A percentile compares a stretch with the other conserved stretches of the same genome.
These are phyloP conservation scores for Plectropomus leopardus DNA, from an alignment of 2,113 vertebrate species.

Conservation along the genomic window DNA sequence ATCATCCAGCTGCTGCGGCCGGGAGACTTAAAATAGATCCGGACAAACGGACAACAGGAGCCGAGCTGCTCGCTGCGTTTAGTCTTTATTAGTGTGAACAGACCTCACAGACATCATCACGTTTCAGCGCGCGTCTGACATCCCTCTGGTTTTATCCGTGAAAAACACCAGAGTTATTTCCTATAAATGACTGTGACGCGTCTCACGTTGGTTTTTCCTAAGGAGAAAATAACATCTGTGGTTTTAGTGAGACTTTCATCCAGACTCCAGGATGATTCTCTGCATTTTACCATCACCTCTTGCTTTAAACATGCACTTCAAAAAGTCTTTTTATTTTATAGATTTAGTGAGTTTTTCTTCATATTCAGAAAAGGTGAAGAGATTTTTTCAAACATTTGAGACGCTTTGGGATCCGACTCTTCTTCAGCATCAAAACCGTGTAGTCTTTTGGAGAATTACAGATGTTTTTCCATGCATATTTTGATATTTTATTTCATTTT, in stretches of 20 bases:
- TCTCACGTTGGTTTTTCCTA: too few species aligned
- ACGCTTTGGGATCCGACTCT: too few species aligned
- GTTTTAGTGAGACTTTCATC: background rate
- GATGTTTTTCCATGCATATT: too few species aligned
- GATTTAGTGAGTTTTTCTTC: too few species aligned
- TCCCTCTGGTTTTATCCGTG: too few species aligned
- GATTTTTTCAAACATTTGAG: too few species aligned
- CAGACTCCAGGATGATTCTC: background rate
- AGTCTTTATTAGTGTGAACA: constrained; percentile 6
- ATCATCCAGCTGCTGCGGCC: constrained; percentile 38
- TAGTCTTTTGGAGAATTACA: too few species aligned
- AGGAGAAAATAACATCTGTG: background rate
- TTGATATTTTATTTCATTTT: too few species aligned
- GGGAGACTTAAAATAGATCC: constrained; percentile 30
- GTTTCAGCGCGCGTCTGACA: background rate
- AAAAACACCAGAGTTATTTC: background rate
- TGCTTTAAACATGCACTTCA: background rate
- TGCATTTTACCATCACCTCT: background rate
- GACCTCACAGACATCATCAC: background rate
- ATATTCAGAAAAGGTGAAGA: too few species aligned
- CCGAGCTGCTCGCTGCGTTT: background rate
- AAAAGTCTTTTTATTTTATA: background rate
- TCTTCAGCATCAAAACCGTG: too few species aligned
- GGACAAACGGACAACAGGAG: constrained; percentile 15
- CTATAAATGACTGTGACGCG: too few species aligned